Conservation (phyloP, 2,888 invertebrate species). For the Cynaeus angustus region DNA sequence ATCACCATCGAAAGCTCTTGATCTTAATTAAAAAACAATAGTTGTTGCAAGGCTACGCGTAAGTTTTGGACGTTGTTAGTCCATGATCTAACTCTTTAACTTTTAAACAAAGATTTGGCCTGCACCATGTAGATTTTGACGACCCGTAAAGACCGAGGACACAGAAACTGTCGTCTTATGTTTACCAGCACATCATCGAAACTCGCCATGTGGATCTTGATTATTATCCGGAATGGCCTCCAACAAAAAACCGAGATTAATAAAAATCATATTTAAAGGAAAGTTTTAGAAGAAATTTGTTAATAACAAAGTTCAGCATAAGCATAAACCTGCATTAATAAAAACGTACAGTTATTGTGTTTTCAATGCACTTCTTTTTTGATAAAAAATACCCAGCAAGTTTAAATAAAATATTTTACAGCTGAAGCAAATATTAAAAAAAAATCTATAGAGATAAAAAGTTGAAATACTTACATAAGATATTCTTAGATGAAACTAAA, state of each 20-base stretch:
- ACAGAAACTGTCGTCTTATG: conserved; percentile 70
- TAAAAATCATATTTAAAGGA: not conserved
- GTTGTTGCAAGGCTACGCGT: conserved; percentile 64
- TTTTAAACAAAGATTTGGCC: conserved; percentile 73
- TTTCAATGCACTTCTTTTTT: no score
- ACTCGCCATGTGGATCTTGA: conserved; percentile 27
- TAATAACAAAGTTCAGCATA: no score
- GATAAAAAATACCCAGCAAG: no score
- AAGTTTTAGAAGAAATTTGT: not conserved
- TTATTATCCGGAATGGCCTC: conserved; percentile 40
- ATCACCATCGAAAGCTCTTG: no score
- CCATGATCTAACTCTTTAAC: not conserved
- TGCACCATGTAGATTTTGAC: conserved; percentile 80
- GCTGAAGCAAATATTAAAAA: no score
- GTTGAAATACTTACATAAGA: no score
- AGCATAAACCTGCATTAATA: no score
- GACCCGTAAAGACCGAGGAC: conserved; percentile 76
- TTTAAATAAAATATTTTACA: no score
- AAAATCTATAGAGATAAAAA: no score
- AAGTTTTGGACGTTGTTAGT: not conserved
- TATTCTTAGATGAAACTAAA: no score
- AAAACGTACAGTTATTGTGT: no score
- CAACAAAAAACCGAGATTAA: conserved; percentile 9
- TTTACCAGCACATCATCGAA: conserved; percentile 27
- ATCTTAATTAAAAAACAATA: no score